Evolutionary conservation across 2,888 invertebrate species (phyloP).

Genomic region (Gastracanthus pulcherrimus): DNA sequence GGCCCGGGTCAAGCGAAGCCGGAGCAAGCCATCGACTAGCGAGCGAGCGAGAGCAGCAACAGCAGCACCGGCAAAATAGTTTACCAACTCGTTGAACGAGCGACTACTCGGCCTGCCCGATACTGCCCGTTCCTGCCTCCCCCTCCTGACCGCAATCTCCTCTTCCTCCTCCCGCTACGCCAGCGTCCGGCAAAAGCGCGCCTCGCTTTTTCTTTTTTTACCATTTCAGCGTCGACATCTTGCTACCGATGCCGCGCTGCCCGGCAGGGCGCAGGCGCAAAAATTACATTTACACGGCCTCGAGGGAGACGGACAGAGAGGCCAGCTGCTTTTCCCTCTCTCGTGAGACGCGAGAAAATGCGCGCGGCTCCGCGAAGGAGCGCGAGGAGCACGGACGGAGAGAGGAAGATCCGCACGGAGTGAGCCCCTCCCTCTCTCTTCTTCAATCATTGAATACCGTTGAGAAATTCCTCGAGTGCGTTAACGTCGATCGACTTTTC

Average conservation of each 20-base stretch:
- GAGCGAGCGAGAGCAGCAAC: slow-evolving; percentile 59
- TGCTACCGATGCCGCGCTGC: no score
- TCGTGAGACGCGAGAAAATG: slow-evolving; percentile 51
- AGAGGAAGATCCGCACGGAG: background rate
- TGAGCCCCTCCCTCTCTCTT: background rate
- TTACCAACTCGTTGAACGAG: slow-evolving; percentile 72
- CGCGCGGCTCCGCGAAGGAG: slow-evolving; percentile 3
- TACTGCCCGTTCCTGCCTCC: slow-evolving; percentile 21
- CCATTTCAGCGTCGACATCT: slow-evolving; percentile 28
- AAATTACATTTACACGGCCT: slow-evolving; percentile 18
- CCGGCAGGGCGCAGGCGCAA: slow-evolving; percentile 16
- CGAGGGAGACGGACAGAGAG: no score
- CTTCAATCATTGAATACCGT: slow-evolving; percentile 57
- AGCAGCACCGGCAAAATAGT: slow-evolving; percentile 66
- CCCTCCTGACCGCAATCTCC: background rate
- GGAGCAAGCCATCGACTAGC: background rate
- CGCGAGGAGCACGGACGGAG: background rate
- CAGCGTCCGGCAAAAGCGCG: background rate
- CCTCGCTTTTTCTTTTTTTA: slow-evolving; percentile 6
- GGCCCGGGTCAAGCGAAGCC: slow-evolving; percentile 7
- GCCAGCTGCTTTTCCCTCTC: background rate
- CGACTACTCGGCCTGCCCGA: slow-evolving; percentile 41
- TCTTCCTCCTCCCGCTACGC: slow-evolving; percentile 22
- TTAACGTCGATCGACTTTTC: slow-evolving; percentile 52
- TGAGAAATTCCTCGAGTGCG: slow-evolving; percentile 59